phyloP scores from a whole-genome alignment of 2,797 vertebrate species.

The Scyliorhinus canicula region DNA sequence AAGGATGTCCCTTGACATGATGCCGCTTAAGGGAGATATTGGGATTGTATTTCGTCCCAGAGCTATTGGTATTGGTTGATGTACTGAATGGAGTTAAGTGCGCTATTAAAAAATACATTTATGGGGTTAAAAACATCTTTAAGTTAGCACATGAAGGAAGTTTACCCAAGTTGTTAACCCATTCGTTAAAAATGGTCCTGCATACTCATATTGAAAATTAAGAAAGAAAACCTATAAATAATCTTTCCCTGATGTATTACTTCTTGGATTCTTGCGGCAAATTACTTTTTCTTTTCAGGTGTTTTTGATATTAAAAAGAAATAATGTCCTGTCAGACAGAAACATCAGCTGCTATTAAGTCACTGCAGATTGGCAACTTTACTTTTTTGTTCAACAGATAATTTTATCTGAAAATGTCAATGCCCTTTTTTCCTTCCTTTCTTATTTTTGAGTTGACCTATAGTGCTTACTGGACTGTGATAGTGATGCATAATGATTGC shows the following conservation, averaged over 20 bases:
- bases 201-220: not conserved
- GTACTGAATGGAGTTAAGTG: not conserved
- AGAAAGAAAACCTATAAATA: not conserved
- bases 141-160: not conserved
- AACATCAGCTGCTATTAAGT: not conserved
- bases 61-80: not conserved
- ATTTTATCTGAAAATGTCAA: slow-evolving; percentile 30
- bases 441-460: slow-evolving; percentile 35
- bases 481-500: not conserved
- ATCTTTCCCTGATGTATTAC: not conserved
- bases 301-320: not conserved
- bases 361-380: not conserved
- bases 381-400: not conserved
- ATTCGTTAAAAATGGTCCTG: not conserved
- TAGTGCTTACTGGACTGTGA: slow-evolving; percentile 11
- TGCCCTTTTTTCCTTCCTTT: not conserved
- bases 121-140: not conserved
- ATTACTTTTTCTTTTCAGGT: not conserved
- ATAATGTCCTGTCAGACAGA: not conserved
- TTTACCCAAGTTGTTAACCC: not conserved
- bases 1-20: not conserved
- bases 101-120: not conserved
- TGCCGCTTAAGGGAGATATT: not conserved
- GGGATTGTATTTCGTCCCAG: not conserved
- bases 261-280: not conserved